Evolutionary conservation across 1,140 invertebrate species (phyloP), one percentile per base, ranked within the genome.

Genomic region (Papilio helenus): DNA sequence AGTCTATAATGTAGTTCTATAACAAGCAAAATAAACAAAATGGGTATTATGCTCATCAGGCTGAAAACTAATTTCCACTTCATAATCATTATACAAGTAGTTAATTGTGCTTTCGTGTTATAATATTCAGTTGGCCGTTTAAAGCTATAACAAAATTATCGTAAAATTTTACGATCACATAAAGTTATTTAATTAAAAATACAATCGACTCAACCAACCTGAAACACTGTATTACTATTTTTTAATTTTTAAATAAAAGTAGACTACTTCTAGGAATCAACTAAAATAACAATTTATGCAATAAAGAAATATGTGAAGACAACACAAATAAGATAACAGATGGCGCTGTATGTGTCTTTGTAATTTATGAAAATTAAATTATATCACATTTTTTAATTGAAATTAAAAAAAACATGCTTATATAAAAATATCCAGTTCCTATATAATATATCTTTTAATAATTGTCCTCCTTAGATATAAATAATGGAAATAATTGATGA

Each of bases 171-270:
- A 68, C 61, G 61, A 68, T 29, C 26, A 29, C 61, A 68, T 68
- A 68, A 68, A 68, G 61, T 68, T 61, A 61, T 61, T 29, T 68
- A 68, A 68, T 68, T 68, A 68, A 68, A 68, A 68, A 29, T 68
- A 29, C 29, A 29, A 68, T 68, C 26, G 26, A 29, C 14, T 34
- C 23, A 18, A 55, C 51, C 8, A 55, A 55, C 51, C 51, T 20
- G 51, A 55, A 55, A 20, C 51, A 20, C 51, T 55, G n/a, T 55
- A 20, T 55, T 20, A 20, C 18, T 55, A 55, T 55, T 55, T 55
- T 55, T 55, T 55, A 5, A 55, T n/a, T 55, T 55, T 20, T 8
- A 55, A 55, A 55, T 20, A 55, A 9, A 55, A 55, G 3, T 51
- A n/a, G 1, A 2, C 10, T 14, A 14, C 44, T 46, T 46, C 44